A percentile compares a stretch with the other conserved stretches of the same genome.
Conservation (phyloP, 2,797 vertebrate genomes). For the Coregonus sp. region DNA sequence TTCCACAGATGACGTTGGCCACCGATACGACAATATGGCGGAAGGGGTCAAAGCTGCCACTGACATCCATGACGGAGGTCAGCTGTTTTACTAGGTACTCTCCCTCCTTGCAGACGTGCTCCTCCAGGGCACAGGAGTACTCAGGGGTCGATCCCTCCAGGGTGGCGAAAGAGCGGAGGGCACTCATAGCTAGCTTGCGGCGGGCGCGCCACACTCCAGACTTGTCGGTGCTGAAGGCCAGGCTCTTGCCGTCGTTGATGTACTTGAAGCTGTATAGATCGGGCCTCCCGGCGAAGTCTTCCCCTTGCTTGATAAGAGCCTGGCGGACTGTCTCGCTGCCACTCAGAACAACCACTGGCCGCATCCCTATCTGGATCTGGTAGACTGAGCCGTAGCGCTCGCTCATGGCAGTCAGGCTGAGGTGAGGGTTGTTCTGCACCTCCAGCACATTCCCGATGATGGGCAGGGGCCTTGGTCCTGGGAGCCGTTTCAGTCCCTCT, state of each 20-base stretch:
- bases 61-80: constrained; percentile 68
- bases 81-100: constrained; percentile 76
- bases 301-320: constrained; percentile 86
- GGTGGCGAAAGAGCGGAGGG: constrained; percentile 82
- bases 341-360: constrained; percentile 86
- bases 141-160: constrained; percentile 68
- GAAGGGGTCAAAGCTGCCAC: constrained; percentile 79
- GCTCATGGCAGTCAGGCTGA: constrained; percentile 81
- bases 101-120: constrained; percentile 84
- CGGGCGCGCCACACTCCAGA: constrained; percentile 83
- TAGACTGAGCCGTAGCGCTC: constrained; percentile 81
- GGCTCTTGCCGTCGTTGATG: constrained; percentile 76
- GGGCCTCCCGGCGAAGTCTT: constrained; percentile 86
- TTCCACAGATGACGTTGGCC: constrained; percentile 88
- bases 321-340: constrained; percentile 81
- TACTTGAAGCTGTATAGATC: constrained; percentile 77
- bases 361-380: constrained; percentile 84
- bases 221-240: constrained; percentile 82
- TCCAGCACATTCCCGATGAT: constrained; percentile 85
- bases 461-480: constrained; percentile 82
- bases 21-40: constrained; percentile 85
- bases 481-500: constrained; percentile 77
- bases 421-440: constrained; percentile 77
- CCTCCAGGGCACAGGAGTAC: constrained; percentile 84
- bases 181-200: constrained; percentile 82